Percentiles rank a stretch among this genome's conserved stretches.
Conservation (phyloP, 2,113 vertebrate species). For the Uria aalge region DNA sequence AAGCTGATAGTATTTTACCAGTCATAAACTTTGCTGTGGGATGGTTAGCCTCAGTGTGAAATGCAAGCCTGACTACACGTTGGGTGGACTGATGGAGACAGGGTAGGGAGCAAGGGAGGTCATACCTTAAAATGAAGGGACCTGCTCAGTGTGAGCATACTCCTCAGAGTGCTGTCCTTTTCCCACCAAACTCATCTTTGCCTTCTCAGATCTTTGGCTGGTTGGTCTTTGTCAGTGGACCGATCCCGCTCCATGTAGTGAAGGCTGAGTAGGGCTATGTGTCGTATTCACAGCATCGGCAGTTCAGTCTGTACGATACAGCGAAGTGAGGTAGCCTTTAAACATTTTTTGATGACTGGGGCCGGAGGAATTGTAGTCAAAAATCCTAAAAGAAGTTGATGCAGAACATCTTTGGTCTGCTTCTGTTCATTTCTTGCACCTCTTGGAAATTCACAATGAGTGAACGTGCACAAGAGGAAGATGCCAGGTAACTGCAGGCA, state of each 20-base stretch:
- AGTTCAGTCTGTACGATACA: not conserved
- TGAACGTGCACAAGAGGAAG: not conserved
- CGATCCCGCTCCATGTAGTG: rapidly evolving
- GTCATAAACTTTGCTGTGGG: not conserved
- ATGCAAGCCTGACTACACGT: not conserved
- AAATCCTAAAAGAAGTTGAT: not conserved
- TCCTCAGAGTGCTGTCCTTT: not conserved
- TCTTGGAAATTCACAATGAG: not conserved
- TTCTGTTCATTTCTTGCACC: not conserved
- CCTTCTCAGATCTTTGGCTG: not conserved
- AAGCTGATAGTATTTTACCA: not conserved
- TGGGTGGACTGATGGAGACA: not conserved
- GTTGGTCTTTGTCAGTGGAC: not conserved
- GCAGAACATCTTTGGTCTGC: not conserved
- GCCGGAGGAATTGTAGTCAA: not conserved
- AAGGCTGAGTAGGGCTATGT: rapidly evolving
- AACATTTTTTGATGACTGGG: not conserved
- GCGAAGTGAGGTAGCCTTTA: not conserved
- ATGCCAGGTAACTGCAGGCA: not conserved
- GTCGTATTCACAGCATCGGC: rapidly evolving
- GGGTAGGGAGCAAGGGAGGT: not conserved
- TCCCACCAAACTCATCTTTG: not conserved
- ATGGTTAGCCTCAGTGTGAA: not conserved
- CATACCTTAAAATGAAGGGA: not conserved
- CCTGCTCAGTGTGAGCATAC: not conserved